phyloP scores from a whole-genome alignment of 2,797 vertebrate genomes.

The Fistularia commersonii region DNA sequence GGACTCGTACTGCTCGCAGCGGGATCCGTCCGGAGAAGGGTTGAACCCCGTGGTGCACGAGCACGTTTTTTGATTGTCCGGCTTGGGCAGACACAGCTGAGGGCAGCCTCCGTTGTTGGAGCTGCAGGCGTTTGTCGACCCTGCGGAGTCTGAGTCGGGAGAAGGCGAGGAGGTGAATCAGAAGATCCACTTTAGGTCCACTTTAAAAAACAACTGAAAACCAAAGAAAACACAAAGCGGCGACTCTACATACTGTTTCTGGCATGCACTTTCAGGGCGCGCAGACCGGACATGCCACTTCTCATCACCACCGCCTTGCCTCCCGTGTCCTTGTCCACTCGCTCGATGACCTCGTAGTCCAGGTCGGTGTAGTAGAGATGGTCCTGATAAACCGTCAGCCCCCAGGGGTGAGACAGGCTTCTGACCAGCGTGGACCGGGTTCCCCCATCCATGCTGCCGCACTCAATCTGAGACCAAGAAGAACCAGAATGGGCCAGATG shows the following conservation, averaged over 20 bases:
- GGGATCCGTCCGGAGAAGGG: constrained; percentile 59
- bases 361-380: constrained; percentile 75
- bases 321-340: constrained; percentile 69
- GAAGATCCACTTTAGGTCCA: too few relatives aligned
- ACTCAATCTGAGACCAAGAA: constrained; percentile 61
- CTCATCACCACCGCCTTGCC: constrained; percentile 73
- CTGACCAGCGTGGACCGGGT: constrained; percentile 59
- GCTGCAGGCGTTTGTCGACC: constrained; percentile 69
- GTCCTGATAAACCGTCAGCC: constrained; percentile 64
- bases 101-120: constrained; percentile 72
- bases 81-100: constrained; percentile 74
- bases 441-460: constrained; percentile 71
- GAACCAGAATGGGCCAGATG: background rate
- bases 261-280: constrained; percentile 71
- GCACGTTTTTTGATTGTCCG: constrained; percentile 62
- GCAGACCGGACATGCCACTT: constrained; percentile 63
- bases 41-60: constrained; percentile 73
- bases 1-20: constrained; percentile 70
- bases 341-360: constrained; percentile 75
- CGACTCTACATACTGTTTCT: constrained; percentile 64
- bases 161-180: too few relatives aligned
- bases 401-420: constrained; percentile 71
- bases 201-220: background rate
- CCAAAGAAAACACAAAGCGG: background rate
- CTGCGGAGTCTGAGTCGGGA: constrained; percentile 56